phyloP scores from a whole-genome alignment of 2,113 vertebrate genomes.

The Sander vitreus region DNA sequence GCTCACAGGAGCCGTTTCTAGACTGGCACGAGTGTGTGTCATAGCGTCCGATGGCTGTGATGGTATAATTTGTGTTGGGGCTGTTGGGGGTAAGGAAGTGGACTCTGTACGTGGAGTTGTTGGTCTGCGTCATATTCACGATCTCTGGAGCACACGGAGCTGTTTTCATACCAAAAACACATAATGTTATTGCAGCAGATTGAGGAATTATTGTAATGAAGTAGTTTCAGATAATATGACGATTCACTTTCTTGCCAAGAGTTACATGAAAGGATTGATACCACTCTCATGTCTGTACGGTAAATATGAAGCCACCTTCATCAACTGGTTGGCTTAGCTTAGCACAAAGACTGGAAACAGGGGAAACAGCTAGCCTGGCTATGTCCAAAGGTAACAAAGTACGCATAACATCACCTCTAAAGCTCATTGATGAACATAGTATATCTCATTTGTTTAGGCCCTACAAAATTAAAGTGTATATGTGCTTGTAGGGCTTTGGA shows the following conservation, averaged over 20 bases:
- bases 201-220: background rate
- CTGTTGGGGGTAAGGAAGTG: constrained; percentile 84
- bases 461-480: too few relatives aligned
- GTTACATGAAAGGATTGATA: background rate
- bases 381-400: background rate
- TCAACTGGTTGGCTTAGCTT: background rate
- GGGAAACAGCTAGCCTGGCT: constrained; percentile 1
- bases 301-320: background rate
- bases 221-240: background rate
- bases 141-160: constrained; percentile 94
- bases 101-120: constrained; percentile 80
- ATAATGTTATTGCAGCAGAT: background rate
- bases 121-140: constrained; percentile 85
- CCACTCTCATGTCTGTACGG: background rate
- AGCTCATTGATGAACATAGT: background rate
- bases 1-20: constrained; percentile 79
- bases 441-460: background rate
- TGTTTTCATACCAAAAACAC: constrained; percentile 56
- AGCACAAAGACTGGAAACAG: constrained; percentile 2
- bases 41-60: constrained; percentile 76
- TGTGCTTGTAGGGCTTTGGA: background rate
- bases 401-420: background rate
- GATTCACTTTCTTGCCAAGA: background rate
- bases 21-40: constrained; percentile 80
- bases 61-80: constrained; percentile 82